Conservation (phyloP, 2,113 vertebrate species). For the Aphyosemion australe region DNA sequence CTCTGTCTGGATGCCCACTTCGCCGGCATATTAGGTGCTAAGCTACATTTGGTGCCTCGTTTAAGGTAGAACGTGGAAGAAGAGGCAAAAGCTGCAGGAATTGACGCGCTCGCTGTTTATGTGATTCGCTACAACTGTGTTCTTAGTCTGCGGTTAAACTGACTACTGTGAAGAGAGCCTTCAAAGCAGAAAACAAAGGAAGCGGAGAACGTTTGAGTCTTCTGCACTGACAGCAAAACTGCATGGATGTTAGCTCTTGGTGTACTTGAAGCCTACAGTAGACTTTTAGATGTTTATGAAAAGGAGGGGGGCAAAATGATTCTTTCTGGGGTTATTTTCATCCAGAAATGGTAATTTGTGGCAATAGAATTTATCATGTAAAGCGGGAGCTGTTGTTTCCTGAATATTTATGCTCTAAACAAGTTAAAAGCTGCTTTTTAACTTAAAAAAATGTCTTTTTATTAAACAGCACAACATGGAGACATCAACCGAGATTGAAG, state of each 20-base stretch:
- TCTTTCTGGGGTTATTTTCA: background rate
- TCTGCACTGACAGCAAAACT: background rate
- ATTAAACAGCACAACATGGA: slow-evolving; percentile 22
- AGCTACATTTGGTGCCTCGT: slow-evolving; percentile 6
- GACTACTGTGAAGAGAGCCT: too few relatives aligned
- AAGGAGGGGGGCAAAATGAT: background rate
- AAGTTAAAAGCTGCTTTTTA: background rate
- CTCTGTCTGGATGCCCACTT: slow-evolving; percentile 8
- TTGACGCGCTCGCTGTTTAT: slow-evolving; percentile 12
- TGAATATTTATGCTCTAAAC: background rate
- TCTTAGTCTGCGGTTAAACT: background rate
- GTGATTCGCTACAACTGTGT: slow-evolving; percentile 9
- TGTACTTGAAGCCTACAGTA: background rate
- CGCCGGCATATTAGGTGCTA: slow-evolving; percentile 2
- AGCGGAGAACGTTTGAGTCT: slow-evolving; percentile 2
- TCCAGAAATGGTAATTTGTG: background rate
- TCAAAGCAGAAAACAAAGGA: slow-evolving; percentile 6
- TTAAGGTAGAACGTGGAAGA: slow-evolving; percentile 13
- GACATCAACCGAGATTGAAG: slow-evolving; percentile 33
- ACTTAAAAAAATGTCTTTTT: background rate
- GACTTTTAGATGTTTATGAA: slow-evolving; percentile 16
- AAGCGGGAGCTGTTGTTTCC: background rate
- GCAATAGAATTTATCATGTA: slow-evolving; percentile 1
- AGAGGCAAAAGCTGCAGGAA: slow-evolving; percentile 5
- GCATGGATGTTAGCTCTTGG: slow-evolving; percentile 31